A percentile compares a stretch with the other conserved stretches of the same genome.
These are phyloP conservation scores for Drosophila nikananu DNA, from an alignment of 1,140 invertebrate genomes.

Conservation along the genomic window DNA sequence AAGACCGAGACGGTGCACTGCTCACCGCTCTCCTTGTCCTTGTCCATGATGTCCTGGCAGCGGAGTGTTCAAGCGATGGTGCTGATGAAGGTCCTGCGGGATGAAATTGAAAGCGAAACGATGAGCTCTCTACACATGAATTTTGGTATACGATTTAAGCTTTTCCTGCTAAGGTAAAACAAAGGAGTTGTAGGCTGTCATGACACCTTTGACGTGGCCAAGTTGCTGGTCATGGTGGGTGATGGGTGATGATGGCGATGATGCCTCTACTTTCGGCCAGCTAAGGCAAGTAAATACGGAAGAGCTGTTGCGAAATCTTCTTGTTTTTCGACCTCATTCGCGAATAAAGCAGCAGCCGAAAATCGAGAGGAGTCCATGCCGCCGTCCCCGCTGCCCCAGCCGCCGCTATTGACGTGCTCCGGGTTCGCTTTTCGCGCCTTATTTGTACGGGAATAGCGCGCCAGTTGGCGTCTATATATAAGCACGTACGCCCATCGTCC, in stretches of 20 bases:
- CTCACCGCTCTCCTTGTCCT: conserved; percentile 70
- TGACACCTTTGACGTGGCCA: conserved; percentile 31
- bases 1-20: conserved; percentile 87
- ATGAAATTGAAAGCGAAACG: conserved; percentile 1
- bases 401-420: conserved; percentile 37
- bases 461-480: conserved; percentile 35
- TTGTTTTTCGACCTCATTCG: conserved; percentile 66
- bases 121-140: conserved; percentile 31
- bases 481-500: conserved; percentile 35
- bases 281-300: conserved; percentile 45
- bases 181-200: conserved; percentile 10
- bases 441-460: conserved; percentile 64
- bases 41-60: conserved; percentile 57
- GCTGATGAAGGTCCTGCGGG: conserved; percentile 16
- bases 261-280: background rate
- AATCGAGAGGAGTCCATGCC: conserved; percentile 23
- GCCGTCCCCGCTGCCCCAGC: background rate
- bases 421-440: conserved; percentile 62
- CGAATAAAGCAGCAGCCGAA: conserved; percentile 64
- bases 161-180: conserved; percentile 1
- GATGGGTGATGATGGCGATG: background rate
- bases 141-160: conserved; percentile 18
- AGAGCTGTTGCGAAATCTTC: conserved; percentile 42
- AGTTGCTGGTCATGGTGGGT: conserved; percentile 26
- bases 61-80: conserved; percentile 53